Conservation (phyloP, 2,797 vertebrate species). For the Sarcoramphus papa region DNA sequence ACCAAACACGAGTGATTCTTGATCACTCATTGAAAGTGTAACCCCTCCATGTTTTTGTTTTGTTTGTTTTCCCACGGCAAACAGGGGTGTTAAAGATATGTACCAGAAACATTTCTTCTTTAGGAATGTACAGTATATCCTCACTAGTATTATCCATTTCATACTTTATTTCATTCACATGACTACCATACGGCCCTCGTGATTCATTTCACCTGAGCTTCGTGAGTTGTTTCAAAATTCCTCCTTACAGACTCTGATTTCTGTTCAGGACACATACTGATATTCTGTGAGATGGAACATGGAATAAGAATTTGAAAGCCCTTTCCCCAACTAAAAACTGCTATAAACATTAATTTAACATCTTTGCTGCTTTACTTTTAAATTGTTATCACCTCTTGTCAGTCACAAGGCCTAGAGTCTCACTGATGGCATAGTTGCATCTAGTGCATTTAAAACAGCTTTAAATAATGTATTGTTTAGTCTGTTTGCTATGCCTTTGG, state of each 20-base stretch:
- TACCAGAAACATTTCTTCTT: not conserved
- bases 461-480: not conserved
- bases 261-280: not conserved
- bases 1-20: rapidly evolving
- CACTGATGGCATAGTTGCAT: not conserved
- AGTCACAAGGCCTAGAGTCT: not conserved
- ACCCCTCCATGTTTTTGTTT: not conserved
- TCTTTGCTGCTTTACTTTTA: not conserved
- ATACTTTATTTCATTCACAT: not conserved
- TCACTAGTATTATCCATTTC: not conserved
- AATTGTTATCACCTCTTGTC: not conserved
- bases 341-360: not conserved
- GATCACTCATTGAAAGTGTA: not conserved
- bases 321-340: not conserved
- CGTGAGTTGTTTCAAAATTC: not conserved
- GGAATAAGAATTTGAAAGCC: not conserved
- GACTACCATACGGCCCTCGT: not conserved
- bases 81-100: not conserved
- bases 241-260: not conserved
- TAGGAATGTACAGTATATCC: not conserved
- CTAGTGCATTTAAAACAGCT: not conserved
- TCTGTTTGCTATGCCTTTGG: not conserved
- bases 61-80: not conserved
- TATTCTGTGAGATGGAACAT: not conserved
- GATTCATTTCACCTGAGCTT: not conserved